These are phyloP conservation scores for Glaucidium brasilianum DNA, from an alignment of 2,113 vertebrate genomes.

Conservation along the genomic window DNA sequence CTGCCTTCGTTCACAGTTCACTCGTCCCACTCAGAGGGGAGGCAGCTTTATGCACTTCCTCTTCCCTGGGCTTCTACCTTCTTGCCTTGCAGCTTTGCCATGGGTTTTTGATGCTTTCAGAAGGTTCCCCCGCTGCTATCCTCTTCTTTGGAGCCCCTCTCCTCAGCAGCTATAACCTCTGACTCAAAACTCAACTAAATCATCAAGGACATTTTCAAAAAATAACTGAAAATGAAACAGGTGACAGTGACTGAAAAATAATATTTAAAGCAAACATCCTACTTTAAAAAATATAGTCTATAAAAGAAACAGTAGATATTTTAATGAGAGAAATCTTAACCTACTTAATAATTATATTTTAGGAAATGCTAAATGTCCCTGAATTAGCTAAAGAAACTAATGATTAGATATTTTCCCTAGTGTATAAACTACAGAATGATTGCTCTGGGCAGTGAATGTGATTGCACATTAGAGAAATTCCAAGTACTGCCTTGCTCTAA, in stretches of 20 bases:
- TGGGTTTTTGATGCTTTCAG: no score
- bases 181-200: not conserved
- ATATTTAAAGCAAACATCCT: not conserved
- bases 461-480: not conserved
- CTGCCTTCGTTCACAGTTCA: no score
- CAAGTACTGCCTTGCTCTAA: not conserved
- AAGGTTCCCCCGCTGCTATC: no score
- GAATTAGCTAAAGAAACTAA: slow-evolving; percentile 32
- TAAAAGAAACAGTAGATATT: not conserved
- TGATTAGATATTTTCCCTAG: slow-evolving; percentile 29
- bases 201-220: not conserved
- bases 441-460: slow-evolving; percentile 33
- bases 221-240: not conserved
- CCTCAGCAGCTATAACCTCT: not conserved
- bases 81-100: no score
- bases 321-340: not conserved
- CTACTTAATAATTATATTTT: slow-evolving; percentile 24
- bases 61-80: no score
- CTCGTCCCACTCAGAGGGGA: no score
- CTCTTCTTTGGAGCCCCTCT: no score
- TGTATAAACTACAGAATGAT: slow-evolving; percentile 32
- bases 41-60: no score
- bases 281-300: not conserved
- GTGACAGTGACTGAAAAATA: not conserved
- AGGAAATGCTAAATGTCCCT: not conserved